Evolutionary conservation across 2,888 invertebrate genomes (phyloP), one percentile per base, ranked within the genome.

Genomic region (Tinea pellionella): DNA sequence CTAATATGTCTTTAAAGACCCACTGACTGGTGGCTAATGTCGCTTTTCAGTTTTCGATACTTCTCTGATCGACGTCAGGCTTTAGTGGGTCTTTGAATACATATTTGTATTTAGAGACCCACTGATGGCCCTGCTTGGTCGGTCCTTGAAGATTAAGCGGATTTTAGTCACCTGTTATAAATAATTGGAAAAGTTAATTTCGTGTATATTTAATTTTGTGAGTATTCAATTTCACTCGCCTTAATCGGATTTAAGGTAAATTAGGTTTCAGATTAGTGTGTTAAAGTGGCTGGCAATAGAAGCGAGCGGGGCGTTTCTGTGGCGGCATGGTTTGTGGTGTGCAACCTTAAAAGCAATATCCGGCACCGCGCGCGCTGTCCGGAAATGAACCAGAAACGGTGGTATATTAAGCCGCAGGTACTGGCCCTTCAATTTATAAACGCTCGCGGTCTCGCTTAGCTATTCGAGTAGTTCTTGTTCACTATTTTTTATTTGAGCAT

Each of bases 331-430:
- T 81, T 19, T 11, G 29, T 16, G 85, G 80, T 85, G 75, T 79
- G 74, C 80, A 81, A 79, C 87, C 88, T 88, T 88, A 87, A 88
- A 88, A 86, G 88, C 88, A 88, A 88, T 88, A 88, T 88, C 88
- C 88, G 88, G 86, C 77, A 75, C 77, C 78, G 84, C 83, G 84
- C 85, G 86, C 82, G 81, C 78, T 80, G 80, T 68, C 83, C 82
- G 88, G 88, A 88, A 88, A 88, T 88, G 88, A 88, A 88, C 81
- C 88, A 88, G 88, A 88, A 88, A 87, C 87, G 77, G 85, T 76
- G 87, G 87, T 83, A 87, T 87, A 88, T 88, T 88, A 88, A 87
- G 88, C 87, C 80, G 80, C 87, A 87, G 87, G 87, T 87, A 57
- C 78, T 77, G 79, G 81, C 83, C 85, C 86, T 87, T 86, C 85